These are phyloP conservation scores for Tipula unca DNA, from an alignment of 2,888 invertebrate species.

Conservation along the genomic window DNA sequence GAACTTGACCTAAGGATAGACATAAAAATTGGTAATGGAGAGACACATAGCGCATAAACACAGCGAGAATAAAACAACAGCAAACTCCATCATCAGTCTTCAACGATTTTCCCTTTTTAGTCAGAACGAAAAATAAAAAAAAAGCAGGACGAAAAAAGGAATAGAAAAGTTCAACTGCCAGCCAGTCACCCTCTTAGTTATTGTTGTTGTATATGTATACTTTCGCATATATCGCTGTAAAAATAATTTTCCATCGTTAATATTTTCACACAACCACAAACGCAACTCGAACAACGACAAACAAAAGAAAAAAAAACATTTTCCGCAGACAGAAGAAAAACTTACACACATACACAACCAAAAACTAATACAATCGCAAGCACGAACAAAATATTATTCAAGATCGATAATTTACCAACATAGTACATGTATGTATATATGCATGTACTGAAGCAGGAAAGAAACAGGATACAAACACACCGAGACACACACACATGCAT, in stretches of 20 bases:
- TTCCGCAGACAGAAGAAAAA: background rate
- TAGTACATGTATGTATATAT: too few species aligned
- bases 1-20: background rate
- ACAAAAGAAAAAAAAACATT: background rate
- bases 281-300: background rate
- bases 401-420: background rate
- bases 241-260: background rate
- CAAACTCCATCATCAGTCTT: background rate
- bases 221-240: background rate
- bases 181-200: background rate
- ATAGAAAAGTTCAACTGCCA: background rate
- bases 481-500: background rate
- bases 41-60: background rate
- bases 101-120: background rate
- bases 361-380: background rate
- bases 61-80: background rate
- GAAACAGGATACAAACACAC: background rate
- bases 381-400: background rate
- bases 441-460: background rate
- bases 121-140: background rate
- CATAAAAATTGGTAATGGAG: background rate
- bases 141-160: background rate
- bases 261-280: background rate
- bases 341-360: background rate
- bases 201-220: background rate